Conservation (phyloP, 64 coral and sea anemone species). For the Porites australiensis region DNA sequence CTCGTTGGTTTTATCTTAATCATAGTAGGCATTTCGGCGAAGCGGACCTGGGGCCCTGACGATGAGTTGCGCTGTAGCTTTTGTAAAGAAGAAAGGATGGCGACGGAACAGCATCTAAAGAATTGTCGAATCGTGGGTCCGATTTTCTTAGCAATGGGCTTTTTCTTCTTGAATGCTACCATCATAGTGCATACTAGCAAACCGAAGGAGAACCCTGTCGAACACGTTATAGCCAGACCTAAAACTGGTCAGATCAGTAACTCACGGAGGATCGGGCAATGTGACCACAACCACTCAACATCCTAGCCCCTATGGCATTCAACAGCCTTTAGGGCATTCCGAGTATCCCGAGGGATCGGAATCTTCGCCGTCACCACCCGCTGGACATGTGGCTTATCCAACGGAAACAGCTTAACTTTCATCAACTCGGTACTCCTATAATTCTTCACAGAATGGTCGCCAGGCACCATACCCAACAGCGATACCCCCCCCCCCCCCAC, state of each 20-base stretch:
- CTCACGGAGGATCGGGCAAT: not conserved
- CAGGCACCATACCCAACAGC: not conserved
- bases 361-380: not conserved
- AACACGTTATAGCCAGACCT: not conserved
- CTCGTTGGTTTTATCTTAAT: conserved; percentile 35
- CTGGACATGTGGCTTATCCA: not conserved
- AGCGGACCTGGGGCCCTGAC: conserved; percentile 13
- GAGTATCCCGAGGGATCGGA: not conserved
- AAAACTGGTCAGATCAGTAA: not conserved
- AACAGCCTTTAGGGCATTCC: not conserved
- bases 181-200: not conserved
- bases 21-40: conserved; percentile 19
- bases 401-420: not conserved
- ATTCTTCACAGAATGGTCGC: not conserved
- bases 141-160: conserved; percentile 7
- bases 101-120: conserved; percentile 3
- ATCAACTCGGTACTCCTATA: not conserved
- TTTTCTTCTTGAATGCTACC: not conserved
- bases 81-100: conserved; percentile 30
- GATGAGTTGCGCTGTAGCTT: conserved; percentile 57
- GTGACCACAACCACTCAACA: not conserved
- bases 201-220: not conserved
- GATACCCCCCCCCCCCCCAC: conserved; percentile 7
- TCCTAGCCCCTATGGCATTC: not conserved
- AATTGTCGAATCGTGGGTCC: conserved; percentile 58